These are phyloP conservation scores for Drosophila simulans DNA, from an alignment of 1,140 invertebrate genomes.

Conservation along the genomic window DNA sequence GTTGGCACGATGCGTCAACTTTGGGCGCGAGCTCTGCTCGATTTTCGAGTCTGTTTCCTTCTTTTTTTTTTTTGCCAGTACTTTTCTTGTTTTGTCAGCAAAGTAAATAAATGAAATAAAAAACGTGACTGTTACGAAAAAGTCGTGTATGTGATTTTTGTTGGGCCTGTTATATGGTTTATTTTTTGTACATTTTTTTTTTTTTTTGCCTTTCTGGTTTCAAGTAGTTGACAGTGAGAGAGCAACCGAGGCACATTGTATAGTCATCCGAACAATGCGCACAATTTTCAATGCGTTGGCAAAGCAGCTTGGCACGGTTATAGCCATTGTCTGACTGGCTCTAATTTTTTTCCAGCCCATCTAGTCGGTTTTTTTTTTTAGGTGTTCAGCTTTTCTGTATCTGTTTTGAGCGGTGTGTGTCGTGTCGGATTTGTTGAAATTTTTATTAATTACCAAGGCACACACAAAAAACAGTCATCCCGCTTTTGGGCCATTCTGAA, in stretches of 20 bases:
- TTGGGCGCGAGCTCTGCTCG: conserved; percentile 40
- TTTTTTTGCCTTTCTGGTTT: conserved; percentile 42
- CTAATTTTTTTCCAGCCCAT: conserved; percentile 42
- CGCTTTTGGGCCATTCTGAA: conserved; percentile 22
- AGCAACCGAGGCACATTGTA: conserved; percentile 16
- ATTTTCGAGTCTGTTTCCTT: conserved; percentile 29
- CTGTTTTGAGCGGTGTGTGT: conserved; percentile 22
- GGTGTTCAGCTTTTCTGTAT: conserved; percentile 10
- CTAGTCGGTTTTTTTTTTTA: conserved; percentile 2
- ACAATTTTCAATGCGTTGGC: conserved; percentile 72
- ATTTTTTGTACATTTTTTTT: conserved; percentile 25
- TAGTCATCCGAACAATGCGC: conserved; percentile 63
- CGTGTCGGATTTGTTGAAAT: conserved; percentile 55
- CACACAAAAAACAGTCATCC: conserved; percentile 25
- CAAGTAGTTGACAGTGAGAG: conserved; percentile 62
- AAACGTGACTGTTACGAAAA: conserved; percentile 79
- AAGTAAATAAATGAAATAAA: conserved; percentile 71
- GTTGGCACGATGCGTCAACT: conserved; percentile 65
- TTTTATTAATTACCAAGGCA: conserved; percentile 59
- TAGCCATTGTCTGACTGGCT: conserved; percentile 48
- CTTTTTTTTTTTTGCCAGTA: conserved; percentile 22
- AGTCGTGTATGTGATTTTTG: conserved; percentile 75
- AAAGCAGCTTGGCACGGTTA: conserved; percentile 42
- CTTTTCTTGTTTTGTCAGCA: conserved; percentile 71
- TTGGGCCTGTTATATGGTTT: conserved; percentile 46